Percentiles rank a stretch among this genome's conserved stretches.
Conservation (phyloP, 2,113 vertebrate species). For the Poicephalus gulielmi region DNA sequence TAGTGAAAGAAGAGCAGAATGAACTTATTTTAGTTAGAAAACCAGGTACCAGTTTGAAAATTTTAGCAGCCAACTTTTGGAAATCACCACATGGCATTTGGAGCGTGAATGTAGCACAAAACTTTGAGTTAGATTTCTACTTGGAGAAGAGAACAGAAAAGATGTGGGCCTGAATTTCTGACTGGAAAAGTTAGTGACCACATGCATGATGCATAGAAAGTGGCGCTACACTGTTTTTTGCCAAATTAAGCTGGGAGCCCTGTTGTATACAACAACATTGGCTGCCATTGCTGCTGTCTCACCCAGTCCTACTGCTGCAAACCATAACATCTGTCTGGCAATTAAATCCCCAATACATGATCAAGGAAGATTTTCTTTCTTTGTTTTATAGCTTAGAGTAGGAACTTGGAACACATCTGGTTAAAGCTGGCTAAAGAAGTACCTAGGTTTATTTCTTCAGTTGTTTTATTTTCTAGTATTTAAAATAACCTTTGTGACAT, state of each 20-base stretch:
- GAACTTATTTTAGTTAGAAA: background rate
- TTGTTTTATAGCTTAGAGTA: background rate
- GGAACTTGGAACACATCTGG: background rate
- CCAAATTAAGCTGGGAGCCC: background rate
- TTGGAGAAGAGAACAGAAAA: slow-evolving; percentile 10
- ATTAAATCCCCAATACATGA: background rate
- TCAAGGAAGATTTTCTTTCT: background rate
- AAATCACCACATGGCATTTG: background rate
- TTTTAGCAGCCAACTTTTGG: background rate
- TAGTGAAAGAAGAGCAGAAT: background rate
- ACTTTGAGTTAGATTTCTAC: background rate
- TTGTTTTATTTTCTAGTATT: background rate
- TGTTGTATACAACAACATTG: background rate
- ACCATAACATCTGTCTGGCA: background rate
- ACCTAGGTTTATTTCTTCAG: background rate
- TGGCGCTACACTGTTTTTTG: background rate
- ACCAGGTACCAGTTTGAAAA: background rate
- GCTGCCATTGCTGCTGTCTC: background rate
- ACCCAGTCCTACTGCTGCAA: background rate
- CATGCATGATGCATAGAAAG: background rate
- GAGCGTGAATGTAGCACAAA: background rate
- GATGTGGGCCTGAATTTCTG: background rate
- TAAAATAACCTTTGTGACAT: background rate
- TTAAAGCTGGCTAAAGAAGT: background rate
- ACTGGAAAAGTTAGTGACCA: background rate